Evolutionary conservation across 1,140 invertebrate species (phyloP).

Genomic region (Mylabris phalerata): DNA sequence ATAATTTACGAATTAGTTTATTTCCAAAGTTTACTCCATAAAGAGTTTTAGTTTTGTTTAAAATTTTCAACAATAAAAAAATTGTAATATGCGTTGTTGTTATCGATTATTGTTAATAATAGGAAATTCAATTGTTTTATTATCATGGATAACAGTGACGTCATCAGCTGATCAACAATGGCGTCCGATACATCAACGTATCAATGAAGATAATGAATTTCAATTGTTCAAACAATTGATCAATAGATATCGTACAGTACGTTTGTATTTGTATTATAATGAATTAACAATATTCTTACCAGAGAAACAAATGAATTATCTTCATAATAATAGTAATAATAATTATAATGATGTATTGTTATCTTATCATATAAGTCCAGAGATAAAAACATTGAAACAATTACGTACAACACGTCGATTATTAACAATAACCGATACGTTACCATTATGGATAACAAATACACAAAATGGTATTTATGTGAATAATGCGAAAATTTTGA

Average conservation of each 20-base stretch:
- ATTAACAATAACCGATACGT: slow-evolving; percentile 55
- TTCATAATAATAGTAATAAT: slow-evolving; percentile 45
- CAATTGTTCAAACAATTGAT: slow-evolving; percentile 20
- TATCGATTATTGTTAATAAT: no score
- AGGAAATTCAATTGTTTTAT: no score
- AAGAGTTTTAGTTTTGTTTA: no score
- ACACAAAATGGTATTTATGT: slow-evolving; percentile 62
- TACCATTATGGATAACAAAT: slow-evolving; percentile 66
- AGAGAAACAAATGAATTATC: slow-evolving; percentile 62
- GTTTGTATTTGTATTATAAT: slow-evolving; percentile 51
- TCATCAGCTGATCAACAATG: neutral
- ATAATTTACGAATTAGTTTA: no score
- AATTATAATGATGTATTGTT: slow-evolving; percentile 47
- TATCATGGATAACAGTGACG: no score
- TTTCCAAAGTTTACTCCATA: no score
- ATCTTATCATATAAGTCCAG: slow-evolving; percentile 61
- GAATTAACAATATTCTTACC: slow-evolving; percentile 68
- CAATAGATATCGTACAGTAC: slow-evolving; percentile 5
- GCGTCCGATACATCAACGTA: slow-evolving; percentile 8
- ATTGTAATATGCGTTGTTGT: no score
- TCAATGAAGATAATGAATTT: slow-evolving; percentile 15
- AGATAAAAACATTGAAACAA: slow-evolving; percentile 14
- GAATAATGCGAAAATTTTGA: slow-evolving; percentile 67
- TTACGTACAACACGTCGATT: slow-evolving; percentile 57
- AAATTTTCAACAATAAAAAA: no score